Conservation (phyloP, 2,113 vertebrate species). For the Muntiacus reevesi region DNA sequence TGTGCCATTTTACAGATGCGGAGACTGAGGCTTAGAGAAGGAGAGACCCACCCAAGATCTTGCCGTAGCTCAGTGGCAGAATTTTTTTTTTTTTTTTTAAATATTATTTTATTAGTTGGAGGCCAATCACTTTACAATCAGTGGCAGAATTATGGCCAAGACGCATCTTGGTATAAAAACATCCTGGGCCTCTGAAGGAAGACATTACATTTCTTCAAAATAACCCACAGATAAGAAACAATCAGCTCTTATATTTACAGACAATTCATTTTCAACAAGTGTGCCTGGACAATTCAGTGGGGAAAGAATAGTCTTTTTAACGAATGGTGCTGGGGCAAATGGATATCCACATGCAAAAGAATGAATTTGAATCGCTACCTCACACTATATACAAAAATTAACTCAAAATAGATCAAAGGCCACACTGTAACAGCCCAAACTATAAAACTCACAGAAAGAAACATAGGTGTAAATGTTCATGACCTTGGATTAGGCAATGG, state of each 20-base stretch:
- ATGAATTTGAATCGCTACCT: not conserved
- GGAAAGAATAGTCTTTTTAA: not conserved
- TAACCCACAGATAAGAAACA: not conserved
- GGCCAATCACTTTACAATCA: too few relatives aligned
- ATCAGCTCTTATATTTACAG: not conserved
- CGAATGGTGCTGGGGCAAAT: not conserved
- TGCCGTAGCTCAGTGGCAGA: not conserved
- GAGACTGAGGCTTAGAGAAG: not conserved
- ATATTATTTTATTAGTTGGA: too few relatives aligned
- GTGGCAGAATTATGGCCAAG: not conserved
- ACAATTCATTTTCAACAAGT: not conserved
- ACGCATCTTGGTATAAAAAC: not conserved
- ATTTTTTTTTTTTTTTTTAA: too few relatives aligned
- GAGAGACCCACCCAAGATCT: not conserved
- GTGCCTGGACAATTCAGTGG: not conserved
- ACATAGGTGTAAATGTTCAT: not conserved
- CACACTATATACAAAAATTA: not conserved
- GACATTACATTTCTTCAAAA: not conserved
- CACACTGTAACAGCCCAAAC: not conserved
- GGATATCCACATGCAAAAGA: not conserved
- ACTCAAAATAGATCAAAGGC: not conserved
- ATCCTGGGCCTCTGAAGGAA: not conserved
- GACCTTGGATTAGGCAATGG: not conserved
- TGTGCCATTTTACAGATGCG: not conserved
- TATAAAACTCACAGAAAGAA: not conserved